Evolutionary conservation across 2,797 vertebrate species (phyloP), one percentile per base, ranked within the genome.

Genomic region (Emys orbicularis): DNA sequence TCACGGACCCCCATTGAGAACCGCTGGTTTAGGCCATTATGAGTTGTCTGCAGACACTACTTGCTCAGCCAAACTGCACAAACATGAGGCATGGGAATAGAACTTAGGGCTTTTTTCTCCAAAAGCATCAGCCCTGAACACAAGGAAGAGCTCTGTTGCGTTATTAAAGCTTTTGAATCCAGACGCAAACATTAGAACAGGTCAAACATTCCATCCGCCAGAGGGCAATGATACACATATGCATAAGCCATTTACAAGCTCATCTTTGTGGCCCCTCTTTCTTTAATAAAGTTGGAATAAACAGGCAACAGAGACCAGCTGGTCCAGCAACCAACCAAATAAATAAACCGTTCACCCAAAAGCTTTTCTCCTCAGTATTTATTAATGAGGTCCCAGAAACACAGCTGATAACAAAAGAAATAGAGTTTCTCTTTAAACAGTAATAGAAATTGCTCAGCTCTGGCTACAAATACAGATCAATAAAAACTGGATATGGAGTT

Each of bases 1-100:
- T 53, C 52, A 53, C 18, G 1, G 19, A 53, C 19, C 52, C 19
- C 52, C 52, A 21, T 53, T 53, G 52, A 53, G 52, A 53, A 53
- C 52, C 52, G 7, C 52, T 21, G 52, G 19, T 21, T 53, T 53
- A 53, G 95, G 95, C 95, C 95, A n/a, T 11, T 82, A 37, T 0
- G 16, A 34, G 50, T 96, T 25, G 37, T 90, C 72, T 85, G 88
- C 87, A 93, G 90, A 82, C 47, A 41, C 53, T 19, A 52, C 91
- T 96, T 92, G 76, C 90, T 72, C 88, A 31, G 76, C 86, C 92
- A 92, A 88, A 85, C 57, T 79, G 76, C 0, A 0, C 12, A 59
- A 15, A 23, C 0, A 1, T 65, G 86, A 90, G 82, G 87, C 68
- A 49, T 2, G 84, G 72, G 89, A 52, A 68, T 50, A 50, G 77